Evolutionary conservation across 37 sponge, comb jelly and placozoan genomes (phyloP).

Genomic region (Halichondria panicea): DNA sequence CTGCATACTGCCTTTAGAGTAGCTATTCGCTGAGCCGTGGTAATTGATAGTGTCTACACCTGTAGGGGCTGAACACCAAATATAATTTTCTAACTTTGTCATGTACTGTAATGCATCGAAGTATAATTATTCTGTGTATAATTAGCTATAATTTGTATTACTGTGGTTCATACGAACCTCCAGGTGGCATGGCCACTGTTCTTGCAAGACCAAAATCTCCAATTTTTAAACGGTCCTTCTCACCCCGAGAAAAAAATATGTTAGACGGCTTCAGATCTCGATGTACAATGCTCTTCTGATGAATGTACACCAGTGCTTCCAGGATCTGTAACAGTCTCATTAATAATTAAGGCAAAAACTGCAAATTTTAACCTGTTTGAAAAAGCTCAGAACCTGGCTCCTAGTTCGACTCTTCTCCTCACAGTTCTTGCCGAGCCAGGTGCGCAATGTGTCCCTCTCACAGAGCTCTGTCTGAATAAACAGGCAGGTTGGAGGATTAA

Average conservation of each 20-base stretch:
- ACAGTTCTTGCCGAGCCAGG: slow-evolving; percentile 63
- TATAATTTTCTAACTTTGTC: too few relatives aligned
- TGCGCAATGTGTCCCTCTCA: slow-evolving; percentile 63
- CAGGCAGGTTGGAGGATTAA: slow-evolving; percentile 34
- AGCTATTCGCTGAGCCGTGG: too few relatives aligned
- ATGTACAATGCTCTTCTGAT: slow-evolving; percentile 73
- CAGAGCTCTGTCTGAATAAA: slow-evolving; percentile 91
- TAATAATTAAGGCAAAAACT: neutral
- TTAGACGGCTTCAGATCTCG: slow-evolving; percentile 92
- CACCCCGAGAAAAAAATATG: slow-evolving; percentile 73
- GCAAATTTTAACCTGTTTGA: slow-evolving; percentile 52
- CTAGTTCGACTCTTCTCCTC: slow-evolving; percentile 4
- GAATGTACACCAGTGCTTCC: slow-evolving; percentile 81
- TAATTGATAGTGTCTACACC: too few relatives aligned
- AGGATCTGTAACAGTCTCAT: slow-evolving; percentile 48
- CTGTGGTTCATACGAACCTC: neutral
- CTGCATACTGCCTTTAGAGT: too few relatives aligned
- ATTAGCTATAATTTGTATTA: too few relatives aligned
- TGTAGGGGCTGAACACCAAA: too few relatives aligned
- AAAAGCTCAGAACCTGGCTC: slow-evolving; percentile 33
- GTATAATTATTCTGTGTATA: too few relatives aligned
- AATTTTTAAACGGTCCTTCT: slow-evolving; percentile 71
- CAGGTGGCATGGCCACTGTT: neutral
- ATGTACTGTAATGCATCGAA: too few relatives aligned
- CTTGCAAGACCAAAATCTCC: slow-evolving; percentile 93